These are phyloP conservation scores for Pandemis corylana DNA, from an alignment of 2,888 invertebrate species.

Conservation along the genomic window DNA sequence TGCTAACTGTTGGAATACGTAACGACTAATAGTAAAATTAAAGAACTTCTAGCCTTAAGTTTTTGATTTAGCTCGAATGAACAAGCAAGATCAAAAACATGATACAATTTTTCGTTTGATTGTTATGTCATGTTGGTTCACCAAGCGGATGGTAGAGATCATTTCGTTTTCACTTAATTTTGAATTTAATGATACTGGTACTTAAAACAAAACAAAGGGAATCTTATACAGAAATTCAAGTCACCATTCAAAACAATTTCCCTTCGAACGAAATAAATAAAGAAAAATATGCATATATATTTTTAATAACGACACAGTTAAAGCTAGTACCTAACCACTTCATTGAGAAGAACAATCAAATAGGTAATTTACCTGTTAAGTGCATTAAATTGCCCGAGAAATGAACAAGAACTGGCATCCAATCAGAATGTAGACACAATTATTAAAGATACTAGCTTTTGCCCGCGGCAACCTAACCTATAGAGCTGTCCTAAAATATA, in stretches of 20 bases:
- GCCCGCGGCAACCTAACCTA: too few relatives aligned
- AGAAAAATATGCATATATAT: neutral
- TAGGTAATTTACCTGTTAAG: neutral
- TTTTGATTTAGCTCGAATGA: too few relatives aligned
- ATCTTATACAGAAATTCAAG: neutral
- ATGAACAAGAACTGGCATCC: neutral
- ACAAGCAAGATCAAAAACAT: too few relatives aligned
- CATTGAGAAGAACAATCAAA: neutral
- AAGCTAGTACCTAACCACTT: neutral
- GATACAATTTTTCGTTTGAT: too few relatives aligned
- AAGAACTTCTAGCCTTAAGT: too few relatives aligned
- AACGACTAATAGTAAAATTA: too few relatives aligned
- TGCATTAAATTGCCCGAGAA: neutral
- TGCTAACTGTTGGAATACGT: too few relatives aligned
- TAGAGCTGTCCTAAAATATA: too few relatives aligned
- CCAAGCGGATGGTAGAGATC: too few relatives aligned
- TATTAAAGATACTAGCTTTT: conserved; percentile 4
- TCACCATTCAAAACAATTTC: neutral
- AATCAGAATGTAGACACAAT: conserved; percentile 19
- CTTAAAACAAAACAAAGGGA: neutral
- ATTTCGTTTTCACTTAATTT: too few relatives aligned
- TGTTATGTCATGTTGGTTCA: too few relatives aligned
- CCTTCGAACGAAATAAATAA: neutral
- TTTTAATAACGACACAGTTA: neutral
- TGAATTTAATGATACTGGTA: neutral